Conservation (phyloP, 2,888 invertebrate genomes). For the Diadegma fenestrale region DNA sequence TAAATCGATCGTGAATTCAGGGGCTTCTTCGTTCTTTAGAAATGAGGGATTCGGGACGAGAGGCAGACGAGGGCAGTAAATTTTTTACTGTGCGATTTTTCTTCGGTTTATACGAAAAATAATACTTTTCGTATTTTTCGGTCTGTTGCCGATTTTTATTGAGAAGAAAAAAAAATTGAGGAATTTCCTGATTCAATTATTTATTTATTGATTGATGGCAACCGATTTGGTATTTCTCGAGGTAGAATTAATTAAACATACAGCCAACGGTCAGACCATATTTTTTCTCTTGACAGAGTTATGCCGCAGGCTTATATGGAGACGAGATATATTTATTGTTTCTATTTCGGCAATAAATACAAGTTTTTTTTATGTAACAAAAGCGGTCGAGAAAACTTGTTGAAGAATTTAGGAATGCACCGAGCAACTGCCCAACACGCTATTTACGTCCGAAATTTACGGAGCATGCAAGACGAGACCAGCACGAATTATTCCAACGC, state of each 20-base stretch:
- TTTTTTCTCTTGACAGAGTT: not conserved
- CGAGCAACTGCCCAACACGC: conserved; percentile 68
- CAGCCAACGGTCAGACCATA: not conserved
- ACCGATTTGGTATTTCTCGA: not conserved
- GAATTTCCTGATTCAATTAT: not conserved
- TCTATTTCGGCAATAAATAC: not conserved
- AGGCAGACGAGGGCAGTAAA: too few species aligned
- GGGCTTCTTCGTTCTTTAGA: too few species aligned
- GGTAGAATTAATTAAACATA: not conserved
- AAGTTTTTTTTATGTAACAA: conserved; percentile 70
- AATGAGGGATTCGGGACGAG: too few species aligned
- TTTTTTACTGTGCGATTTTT: too few species aligned
- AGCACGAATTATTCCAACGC: conserved; percentile 67
- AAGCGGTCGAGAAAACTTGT: conserved; percentile 71
- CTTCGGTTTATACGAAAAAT: not conserved
- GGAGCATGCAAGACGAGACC: conserved; percentile 73
- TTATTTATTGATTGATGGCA: not conserved
- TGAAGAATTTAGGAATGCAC: conserved; percentile 70
- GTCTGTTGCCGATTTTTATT: not conserved
- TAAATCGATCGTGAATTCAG: too few species aligned
- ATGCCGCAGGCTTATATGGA: not conserved
- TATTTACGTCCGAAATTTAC: conserved; percentile 77
- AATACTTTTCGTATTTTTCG: not conserved
- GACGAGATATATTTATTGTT: not conserved
- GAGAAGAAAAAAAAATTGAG: not conserved